Conservation (phyloP, 2,797 vertebrate species). For the Siniperca scherzeri region DNA sequence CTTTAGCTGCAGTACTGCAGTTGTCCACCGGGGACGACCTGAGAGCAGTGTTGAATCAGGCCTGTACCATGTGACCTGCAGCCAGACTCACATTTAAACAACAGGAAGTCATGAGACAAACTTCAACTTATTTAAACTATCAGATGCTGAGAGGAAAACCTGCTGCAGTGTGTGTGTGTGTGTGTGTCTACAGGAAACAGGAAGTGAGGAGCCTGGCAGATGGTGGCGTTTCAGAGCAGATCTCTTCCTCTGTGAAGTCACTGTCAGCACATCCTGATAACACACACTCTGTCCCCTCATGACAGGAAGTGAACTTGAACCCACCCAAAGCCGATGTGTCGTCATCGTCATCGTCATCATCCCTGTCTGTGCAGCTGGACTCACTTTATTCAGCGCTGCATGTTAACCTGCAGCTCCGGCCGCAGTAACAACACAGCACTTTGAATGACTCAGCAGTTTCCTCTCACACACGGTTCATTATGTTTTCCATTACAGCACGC, state of each 20-base stretch:
- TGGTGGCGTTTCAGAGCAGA: conserved; percentile 3
- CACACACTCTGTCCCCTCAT: neutral
- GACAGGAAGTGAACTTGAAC: conserved; percentile 1
- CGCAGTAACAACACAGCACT: too few relatives aligned
- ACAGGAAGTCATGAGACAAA: conserved; percentile 8
- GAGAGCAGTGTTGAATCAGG: too few relatives aligned
- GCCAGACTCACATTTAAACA: neutral
- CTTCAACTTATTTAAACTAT: neutral
- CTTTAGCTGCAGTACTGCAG: too few relatives aligned
- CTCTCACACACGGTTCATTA: too few relatives aligned
- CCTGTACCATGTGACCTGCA: neutral
- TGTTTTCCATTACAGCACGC: too few relatives aligned
- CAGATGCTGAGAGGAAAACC: conserved; percentile 1
- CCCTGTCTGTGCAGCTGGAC: too few relatives aligned
- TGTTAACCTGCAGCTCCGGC: too few relatives aligned
- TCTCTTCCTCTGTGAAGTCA: conserved; percentile 53
- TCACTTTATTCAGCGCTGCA: too few relatives aligned
- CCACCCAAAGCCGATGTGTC: neutral
- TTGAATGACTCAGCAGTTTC: too few relatives aligned
- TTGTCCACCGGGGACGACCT: too few relatives aligned
- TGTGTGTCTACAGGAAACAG: conserved; percentile 44
- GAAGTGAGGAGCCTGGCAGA: conserved; percentile 43
- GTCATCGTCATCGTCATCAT: neutral
- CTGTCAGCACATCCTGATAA: conserved; percentile 28
- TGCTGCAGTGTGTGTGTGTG: neutral